Base-by-base conservation (phyloP, 2,888 invertebrate genomes). In the Leptinotarsa haldemani region DNA sequence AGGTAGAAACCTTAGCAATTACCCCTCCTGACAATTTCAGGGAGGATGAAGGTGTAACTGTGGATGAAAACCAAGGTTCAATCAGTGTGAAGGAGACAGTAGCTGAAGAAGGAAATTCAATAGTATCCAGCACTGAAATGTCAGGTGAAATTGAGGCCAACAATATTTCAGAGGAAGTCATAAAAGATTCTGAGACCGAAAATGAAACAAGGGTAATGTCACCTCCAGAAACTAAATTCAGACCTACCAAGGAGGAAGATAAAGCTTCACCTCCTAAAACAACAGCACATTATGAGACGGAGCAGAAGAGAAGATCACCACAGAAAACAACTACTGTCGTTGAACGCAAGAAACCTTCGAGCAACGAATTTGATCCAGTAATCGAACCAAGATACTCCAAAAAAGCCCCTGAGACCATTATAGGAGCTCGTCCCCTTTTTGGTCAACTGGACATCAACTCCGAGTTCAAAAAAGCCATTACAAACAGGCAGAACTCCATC, bases 381-480 rank as follows among this genome's bases (percentile, higher is more conserved):
- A 74, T 77, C 12, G 78, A 81, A 69, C 81, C 82, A n/a, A 79
- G 79, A 70, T 82, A 82, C 71, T 85, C 84, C 72, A 86, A 82
- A 76, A 88, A 88, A 77, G 84, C 86, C 4, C 87, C 87, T 13
- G 85, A 87, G 77, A 82, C 86, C 4, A 84, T 88, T 1, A 85
- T 86, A 30, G 88, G 88, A 4, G 87, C 87, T 1, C 81, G 86
- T 63, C 88, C 88, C 7, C 77, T 87, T 46, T 88, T 88, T 76
- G 87, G 87, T 0, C 86, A 86, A 76, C 74, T 85, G 12, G 85
- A 87, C 73, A 85, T 88, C 56, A 87, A 87, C 78, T 81, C 82
- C 7, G 88, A 88, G 80, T 86, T 88, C 74, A 86, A 86, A 79
- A 87, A 87, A 81, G 86, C 87, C 13, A 74, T 87, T 13, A 81